These are phyloP conservation scores for Oncopeltus fasciatus DNA, from an alignment of 1,140 invertebrate genomes.

Conservation along the genomic window DNA sequence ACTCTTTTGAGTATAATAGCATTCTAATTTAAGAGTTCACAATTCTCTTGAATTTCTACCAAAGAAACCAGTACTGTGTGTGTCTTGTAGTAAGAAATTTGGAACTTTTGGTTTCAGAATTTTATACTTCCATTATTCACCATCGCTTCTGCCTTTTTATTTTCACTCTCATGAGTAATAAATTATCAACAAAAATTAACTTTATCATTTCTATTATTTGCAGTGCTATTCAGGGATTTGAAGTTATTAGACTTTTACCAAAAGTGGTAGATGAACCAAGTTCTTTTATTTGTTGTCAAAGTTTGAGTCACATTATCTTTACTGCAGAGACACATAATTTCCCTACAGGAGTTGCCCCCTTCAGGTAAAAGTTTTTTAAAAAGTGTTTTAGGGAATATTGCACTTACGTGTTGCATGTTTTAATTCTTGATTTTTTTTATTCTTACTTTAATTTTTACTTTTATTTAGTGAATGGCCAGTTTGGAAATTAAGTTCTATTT, in stretches of 20 bases:
- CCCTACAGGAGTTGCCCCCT: constrained; percentile 84
- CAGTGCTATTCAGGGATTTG: constrained; percentile 80
- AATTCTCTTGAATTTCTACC: too few species aligned
- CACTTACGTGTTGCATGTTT: neutral
- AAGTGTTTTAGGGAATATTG: neutral
- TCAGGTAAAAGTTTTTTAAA: constrained; percentile 36
- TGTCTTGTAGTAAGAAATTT: too few species aligned
- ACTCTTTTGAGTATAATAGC: too few species aligned
- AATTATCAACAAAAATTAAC: too few species aligned
- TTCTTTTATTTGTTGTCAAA: constrained; percentile 38
- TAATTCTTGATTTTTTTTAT: neutral
- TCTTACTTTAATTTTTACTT: neutral
- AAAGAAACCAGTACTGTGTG: too few species aligned
- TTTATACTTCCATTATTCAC: too few species aligned
- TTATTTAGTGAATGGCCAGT: neutral
- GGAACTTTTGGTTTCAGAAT: too few species aligned
- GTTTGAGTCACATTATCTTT: constrained; percentile 83
- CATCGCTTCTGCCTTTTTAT: too few species aligned
- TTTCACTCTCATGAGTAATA: too few species aligned
- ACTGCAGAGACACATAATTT: constrained; percentile 99
- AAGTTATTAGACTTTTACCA: constrained; percentile 49
- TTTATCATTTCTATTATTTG: constrained; percentile 24
- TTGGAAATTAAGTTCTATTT: neutral
- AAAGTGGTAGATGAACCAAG: constrained; percentile 43
- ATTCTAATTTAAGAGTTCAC: too few species aligned